Base-by-base conservation (phyloP, 1,140 invertebrate species). In the Drosophila mauritiana region DNA sequence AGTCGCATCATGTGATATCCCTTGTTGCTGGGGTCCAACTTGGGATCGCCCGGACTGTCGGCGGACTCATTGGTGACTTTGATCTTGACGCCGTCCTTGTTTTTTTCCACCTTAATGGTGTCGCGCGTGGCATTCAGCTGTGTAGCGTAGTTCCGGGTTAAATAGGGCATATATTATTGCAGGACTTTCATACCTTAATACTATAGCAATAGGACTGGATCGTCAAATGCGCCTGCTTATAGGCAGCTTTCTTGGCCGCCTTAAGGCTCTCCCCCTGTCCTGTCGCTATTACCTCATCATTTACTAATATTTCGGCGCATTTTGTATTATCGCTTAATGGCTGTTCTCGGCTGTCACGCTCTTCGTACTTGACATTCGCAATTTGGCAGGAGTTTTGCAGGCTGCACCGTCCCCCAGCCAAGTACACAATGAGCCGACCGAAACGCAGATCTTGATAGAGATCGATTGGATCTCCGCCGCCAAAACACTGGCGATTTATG, bases 1-100 rank as follows among this genome's bases (percentile, higher is more conserved):
- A 96, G 92, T 65, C 95, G 94, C 94, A 97, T 94, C 92, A 97
- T 93, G 80, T 95, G 96, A 54, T 92, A 95, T 7, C 95, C 96
- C 59, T 95, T 93, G 77, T 95, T 95, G 64, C 92, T 93, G 10
- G 92, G 90, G 31, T 92, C 73, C 6, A 94, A 76, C 17, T 88
- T 80, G 36, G 85, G 62, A 10, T 89, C 83, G 3, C 39, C 75
- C 7, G 67, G 37, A 25, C 49, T 76, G 25, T 86, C 80, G 1
- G 75, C 73, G 3, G 84, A 72, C 49, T 90, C 43, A 53, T 91
- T 81, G 22, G 77, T 85, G 0, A 90, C 75, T 49, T 89, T 80
- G 58, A 88, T 80, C 37, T 91, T 73, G 31, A 91, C 56, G 64
- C 62, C 72, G 59, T 84, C 70, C 55, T 92, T 37, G 73, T 48